Conservation (phyloP, 2,113 vertebrate genomes). For the Periophthalmus modestus region DNA sequence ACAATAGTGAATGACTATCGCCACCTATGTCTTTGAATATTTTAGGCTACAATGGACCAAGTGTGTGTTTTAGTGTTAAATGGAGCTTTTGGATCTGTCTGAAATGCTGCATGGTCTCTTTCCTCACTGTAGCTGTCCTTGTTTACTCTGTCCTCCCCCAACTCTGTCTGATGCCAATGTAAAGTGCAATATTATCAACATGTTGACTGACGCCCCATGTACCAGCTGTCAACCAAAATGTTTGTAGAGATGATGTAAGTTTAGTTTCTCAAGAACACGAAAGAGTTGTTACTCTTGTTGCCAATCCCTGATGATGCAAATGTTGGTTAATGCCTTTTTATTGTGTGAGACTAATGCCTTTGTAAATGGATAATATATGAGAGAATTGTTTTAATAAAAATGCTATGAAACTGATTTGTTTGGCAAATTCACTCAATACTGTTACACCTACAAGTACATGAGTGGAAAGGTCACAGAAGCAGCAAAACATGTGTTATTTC, state of each 20-base stretch:
- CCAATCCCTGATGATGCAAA: slow-evolving; percentile 46
- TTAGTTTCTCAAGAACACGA: slow-evolving; percentile 43
- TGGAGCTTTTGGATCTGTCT: not conserved
- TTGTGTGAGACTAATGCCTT: slow-evolving; percentile 29
- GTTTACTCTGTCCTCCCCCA: slow-evolving; percentile 49
- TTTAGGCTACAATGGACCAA: slow-evolving; percentile 11
- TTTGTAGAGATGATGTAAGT: slow-evolving; percentile 55
- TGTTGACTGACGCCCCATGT: slow-evolving; percentile 33
- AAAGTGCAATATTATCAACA: slow-evolving; percentile 67
- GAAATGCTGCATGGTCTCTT: slow-evolving; percentile 10
- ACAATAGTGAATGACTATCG: too few species aligned
- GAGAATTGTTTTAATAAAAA: slow-evolving; percentile 65
- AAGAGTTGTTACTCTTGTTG: slow-evolving; percentile 19
- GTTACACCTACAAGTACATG: not conserved
- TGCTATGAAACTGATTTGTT: not conserved
- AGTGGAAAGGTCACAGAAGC: not conserved
- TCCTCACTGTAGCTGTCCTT: slow-evolving; percentile 23
- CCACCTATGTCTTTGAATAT: not conserved
- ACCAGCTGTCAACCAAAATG: slow-evolving; percentile 66
- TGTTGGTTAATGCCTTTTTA: slow-evolving; percentile 55
- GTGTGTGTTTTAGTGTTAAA: slow-evolving; percentile 8
- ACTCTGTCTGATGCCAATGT: slow-evolving; percentile 43
- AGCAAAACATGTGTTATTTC: not conserved
- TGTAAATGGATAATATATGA: slow-evolving; percentile 64
- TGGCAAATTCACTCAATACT: not conserved